These are phyloP conservation scores for Acanthopleura granulata DNA, from an alignment of 2,888 invertebrate species.

Conservation along the genomic window DNA sequence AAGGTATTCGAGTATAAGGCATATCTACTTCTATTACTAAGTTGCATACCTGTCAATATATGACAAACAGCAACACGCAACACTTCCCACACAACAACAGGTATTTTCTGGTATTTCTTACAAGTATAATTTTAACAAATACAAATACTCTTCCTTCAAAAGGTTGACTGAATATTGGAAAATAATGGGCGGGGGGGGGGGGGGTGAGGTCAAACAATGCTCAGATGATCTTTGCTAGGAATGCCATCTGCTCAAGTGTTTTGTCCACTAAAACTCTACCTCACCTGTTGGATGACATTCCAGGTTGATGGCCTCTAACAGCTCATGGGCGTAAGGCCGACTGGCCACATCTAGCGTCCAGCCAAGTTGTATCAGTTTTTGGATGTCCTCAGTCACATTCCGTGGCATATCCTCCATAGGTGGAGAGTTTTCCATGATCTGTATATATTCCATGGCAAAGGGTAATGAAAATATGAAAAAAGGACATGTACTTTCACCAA, in stretches of 20 bases:
- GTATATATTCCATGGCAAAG: conserved; percentile 19
- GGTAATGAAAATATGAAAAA: neutral
- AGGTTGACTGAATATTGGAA: too few species aligned
- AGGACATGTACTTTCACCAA: too few species aligned
- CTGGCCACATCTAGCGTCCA: conserved; percentile 26
- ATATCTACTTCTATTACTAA: too few species aligned
- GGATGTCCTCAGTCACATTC: conserved; percentile 41
- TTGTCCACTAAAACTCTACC: neutral
- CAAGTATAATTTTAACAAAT: too few species aligned
- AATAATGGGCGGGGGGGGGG: neutral
- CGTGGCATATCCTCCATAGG: conserved; percentile 59
- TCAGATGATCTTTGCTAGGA: too few species aligned
- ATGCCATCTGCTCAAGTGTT: neutral
- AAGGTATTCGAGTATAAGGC: too few species aligned
- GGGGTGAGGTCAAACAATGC: neutral
- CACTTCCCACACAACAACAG: too few species aligned
- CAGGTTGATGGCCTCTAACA: conserved; percentile 31
- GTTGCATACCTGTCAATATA: too few species aligned
- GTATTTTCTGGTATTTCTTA: too few species aligned
- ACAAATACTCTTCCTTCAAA: too few species aligned
- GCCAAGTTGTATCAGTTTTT: conserved; percentile 46
- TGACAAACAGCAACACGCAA: too few species aligned
- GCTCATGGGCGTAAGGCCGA: conserved; percentile 44
- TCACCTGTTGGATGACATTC: neutral
- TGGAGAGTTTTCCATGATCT: conserved; percentile 58